A percentile compares a stretch with the other conserved stretches of the same genome.
Evolutionary conservation across 2,113 vertebrate species (phyloP).

Genomic region (Setophaga kirtlandii): DNA sequence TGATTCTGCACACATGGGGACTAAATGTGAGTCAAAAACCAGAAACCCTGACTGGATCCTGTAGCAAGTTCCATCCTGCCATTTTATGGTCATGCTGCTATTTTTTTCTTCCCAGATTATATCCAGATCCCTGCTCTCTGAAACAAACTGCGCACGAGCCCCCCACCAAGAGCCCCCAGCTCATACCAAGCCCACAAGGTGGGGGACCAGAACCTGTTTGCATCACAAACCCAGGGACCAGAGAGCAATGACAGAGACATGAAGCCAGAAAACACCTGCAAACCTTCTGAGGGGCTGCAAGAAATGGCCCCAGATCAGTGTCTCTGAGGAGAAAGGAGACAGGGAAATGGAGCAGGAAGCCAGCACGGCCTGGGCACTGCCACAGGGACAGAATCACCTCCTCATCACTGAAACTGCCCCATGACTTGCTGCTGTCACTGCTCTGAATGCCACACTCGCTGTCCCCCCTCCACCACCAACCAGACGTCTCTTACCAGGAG

Average conservation of each 20-base stretch:
- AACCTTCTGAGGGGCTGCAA: neutral
- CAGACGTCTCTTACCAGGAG: slow-evolving; percentile 74
- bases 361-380: accelerated
- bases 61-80: neutral
- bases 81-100: neutral
- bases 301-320: neutral
- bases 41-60: neutral
- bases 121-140: neutral
- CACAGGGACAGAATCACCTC: accelerated
- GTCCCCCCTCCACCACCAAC: accelerated
- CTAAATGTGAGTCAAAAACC: neutral
- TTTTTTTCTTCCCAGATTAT: neutral
- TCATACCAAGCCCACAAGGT: neutral
- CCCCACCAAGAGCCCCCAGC: accelerated
- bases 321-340: neutral
- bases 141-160: neutral
- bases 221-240: neutral
- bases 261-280: neutral
- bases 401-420: neutral
- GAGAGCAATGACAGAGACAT: neutral
- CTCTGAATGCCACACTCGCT: accelerated
- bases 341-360: neutral
- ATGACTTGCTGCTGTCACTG: neutral
- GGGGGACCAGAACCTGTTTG: neutral
- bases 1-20: neutral